Conservation (phyloP, 2,113 vertebrate genomes). For the Ictalurus punctatus region DNA sequence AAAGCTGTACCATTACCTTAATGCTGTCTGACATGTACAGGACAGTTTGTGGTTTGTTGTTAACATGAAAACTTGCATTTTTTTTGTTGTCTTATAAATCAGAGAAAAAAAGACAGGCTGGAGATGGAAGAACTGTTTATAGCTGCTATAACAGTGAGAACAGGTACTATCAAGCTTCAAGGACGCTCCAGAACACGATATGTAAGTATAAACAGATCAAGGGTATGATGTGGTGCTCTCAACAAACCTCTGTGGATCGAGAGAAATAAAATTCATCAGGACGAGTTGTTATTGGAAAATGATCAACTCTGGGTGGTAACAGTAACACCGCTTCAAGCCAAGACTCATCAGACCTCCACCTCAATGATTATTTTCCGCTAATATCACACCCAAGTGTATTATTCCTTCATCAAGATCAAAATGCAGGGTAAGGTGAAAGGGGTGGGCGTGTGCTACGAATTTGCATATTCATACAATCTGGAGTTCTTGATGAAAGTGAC, state of each 20-base stretch:
- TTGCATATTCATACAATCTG: not conserved
- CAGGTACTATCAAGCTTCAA: not conserved
- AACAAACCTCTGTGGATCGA: not conserved
- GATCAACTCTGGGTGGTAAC: not conserved
- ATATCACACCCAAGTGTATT: not conserved
- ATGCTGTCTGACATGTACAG: not conserved
- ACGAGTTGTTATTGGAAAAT: slow-evolving; percentile 1
- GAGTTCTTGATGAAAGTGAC: not conserved
- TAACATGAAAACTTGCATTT: not conserved
- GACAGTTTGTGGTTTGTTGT: not conserved
- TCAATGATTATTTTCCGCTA: not conserved
- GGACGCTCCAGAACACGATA: not conserved
- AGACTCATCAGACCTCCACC: not conserved
- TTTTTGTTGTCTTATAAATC: not conserved
- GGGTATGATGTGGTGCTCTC: not conserved
- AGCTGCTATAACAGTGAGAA: not conserved
- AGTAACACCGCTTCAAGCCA: not conserved
- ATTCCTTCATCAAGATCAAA: not conserved
- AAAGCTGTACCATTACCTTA: not conserved
- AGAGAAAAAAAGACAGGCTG: not conserved
- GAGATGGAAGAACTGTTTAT: not conserved
- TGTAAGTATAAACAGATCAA: not conserved
- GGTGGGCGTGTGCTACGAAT: not conserved
- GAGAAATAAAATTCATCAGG: not conserved
- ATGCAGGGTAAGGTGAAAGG: not conserved